Evolutionary conservation across 2,113 vertebrate species (phyloP), one percentile per base, ranked within the genome.

Genomic region (Esox niger): DNA sequence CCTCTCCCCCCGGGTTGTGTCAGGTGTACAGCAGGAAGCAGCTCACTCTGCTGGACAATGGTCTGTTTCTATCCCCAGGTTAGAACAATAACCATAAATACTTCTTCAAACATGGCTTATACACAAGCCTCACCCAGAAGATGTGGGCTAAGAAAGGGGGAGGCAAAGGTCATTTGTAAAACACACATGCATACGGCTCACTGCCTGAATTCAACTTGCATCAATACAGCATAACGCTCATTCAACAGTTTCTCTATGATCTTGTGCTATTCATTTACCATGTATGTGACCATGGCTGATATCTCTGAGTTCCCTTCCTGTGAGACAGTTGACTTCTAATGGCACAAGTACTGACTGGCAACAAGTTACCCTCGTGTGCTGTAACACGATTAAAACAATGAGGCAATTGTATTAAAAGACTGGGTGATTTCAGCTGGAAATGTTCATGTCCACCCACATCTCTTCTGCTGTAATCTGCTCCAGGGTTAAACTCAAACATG

Each of bases 401-500:
- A n/a, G 8, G 7, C 20, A 52, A 52, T 52, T 52, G 47, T 52
- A 21, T 21, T 21, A n/a, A 52, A 52, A 21, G n/a, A 21, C 47
- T 52, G 47, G n/a, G 20, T n/a, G 21, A 52, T 21, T 9, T 54
- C 61, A 25, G 11, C 6, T 57, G 21, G 56, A 58, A 70, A 49
- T 65, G 72, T 59, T 69, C 74, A 70, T 35, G 20, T 38, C 49
- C 71, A 80, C 67, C 66, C 70, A 71, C 55, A 59, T 74, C 35
- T 49, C 70, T 68, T 38, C 6, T 66, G 17, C 46, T 62, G 66
- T 73, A n/a, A 70, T 58, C 21, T 35, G 71, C 77, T 71, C 58
- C 17, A 66, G 78, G 73, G 71, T 52, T 65, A 59, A 78, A 74
- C 64, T 47, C 32, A 47, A 68, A 47, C 74, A 64, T 71, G 83